phyloP scores from a whole-genome alignment of 1,140 invertebrate genomes.

The Apocrypta bakeri region DNA sequence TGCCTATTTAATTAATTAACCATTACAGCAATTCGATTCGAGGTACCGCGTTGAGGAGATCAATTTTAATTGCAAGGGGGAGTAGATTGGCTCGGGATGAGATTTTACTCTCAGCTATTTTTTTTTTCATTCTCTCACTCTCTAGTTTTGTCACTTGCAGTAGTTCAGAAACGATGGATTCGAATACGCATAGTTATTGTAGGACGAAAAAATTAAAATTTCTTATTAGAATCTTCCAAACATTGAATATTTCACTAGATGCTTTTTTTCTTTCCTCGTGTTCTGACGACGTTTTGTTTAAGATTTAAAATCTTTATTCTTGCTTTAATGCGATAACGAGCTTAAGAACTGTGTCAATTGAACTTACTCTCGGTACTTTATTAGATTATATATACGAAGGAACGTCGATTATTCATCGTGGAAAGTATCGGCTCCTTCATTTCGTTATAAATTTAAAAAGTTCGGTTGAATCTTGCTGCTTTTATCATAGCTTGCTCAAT shows the following conservation, averaged over 20 bases:
- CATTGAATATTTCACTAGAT: not conserved
- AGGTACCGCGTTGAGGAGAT: not conserved
- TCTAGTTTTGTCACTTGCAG: not conserved
- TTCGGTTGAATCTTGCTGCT: not conserved
- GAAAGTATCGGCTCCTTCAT: not conserved
- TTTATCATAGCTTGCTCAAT: not conserved
- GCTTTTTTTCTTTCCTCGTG: not conserved
- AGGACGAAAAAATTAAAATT: not conserved
- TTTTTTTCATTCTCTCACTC: not conserved
- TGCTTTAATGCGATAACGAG: not conserved
- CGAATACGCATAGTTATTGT: not conserved
- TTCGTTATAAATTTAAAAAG: not conserved
- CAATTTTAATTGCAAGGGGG: not conserved
- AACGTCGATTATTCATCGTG: not conserved
- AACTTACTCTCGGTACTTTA: not conserved
- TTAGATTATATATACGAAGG: not conserved
- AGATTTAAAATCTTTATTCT: not conserved
- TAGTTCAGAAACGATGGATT: not conserved
- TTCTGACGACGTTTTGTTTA: not conserved
- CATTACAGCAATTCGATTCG: conserved; percentile 21
- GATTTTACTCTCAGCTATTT: not conserved
- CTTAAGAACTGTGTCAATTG: conserved; percentile 15
- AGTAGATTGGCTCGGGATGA: not conserved
- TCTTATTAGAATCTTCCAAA: not conserved
- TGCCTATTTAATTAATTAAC: conserved; percentile 41